A percentile compares a stretch with the other conserved stretches of the same genome.
Conservation (phyloP, 2,113 vertebrate species). For the Halichoeres trimaculatus region DNA sequence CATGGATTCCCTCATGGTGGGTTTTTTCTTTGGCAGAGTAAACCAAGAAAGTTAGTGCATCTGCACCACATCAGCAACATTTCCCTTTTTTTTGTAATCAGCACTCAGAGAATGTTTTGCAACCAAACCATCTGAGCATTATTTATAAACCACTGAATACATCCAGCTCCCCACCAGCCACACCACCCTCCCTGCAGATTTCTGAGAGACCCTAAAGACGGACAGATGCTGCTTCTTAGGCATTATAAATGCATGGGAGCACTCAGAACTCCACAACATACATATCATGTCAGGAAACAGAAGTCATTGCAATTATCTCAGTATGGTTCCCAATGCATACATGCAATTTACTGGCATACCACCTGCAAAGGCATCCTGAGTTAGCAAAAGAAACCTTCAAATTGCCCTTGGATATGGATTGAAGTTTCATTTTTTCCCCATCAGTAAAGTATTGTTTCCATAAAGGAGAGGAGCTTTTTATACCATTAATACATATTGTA, state of each 20-base stretch:
- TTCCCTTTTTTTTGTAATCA: neutral
- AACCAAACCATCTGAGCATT: slow-evolving; percentile 21
- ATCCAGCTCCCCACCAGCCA: slow-evolving; percentile 12
- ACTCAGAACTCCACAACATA: slow-evolving; percentile 3
- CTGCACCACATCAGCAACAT: neutral
- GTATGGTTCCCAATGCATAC: slow-evolving; percentile 49
- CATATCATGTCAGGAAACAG: slow-evolving; percentile 45
- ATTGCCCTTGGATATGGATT: slow-evolving; percentile 20
- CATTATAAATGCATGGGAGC: slow-evolving; percentile 14
- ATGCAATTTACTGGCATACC: slow-evolving; percentile 37
- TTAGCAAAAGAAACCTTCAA: slow-evolving; percentile 8
- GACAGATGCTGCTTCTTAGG: slow-evolving; percentile 17
- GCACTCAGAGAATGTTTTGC: neutral
- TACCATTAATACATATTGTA: no score
- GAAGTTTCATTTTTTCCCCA: slow-evolving; percentile 17
- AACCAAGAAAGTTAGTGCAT: neutral
- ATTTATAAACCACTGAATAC: slow-evolving; percentile 26
- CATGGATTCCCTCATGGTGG: slow-evolving; percentile 11
- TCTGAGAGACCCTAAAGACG: slow-evolving; percentile 46
- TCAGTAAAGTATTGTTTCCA: neutral
- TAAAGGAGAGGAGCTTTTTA: neutral
- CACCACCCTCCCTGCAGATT: slow-evolving; percentile 14
- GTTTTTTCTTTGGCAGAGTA: neutral
- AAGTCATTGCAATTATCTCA: slow-evolving; percentile 63
- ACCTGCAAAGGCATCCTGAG: slow-evolving; percentile 47